Percentiles rank a stretch among this genome's conserved stretches.
Conservation (phyloP, 1,140 invertebrate genomes). For the Protaetia brevitarsis region DNA sequence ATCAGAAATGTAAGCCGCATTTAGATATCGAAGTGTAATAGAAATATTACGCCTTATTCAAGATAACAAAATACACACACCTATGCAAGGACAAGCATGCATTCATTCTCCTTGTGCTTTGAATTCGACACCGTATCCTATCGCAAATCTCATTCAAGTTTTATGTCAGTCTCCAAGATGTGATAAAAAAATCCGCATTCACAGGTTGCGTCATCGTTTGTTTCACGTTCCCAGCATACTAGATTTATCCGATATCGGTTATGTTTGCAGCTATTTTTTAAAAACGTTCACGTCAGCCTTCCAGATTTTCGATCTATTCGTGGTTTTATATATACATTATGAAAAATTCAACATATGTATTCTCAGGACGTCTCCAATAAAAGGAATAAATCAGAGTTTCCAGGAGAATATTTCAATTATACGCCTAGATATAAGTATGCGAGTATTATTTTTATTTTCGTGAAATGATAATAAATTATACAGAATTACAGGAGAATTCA, state of each 20-base stretch:
- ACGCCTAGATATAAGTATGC: too few species aligned
- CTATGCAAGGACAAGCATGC: too few species aligned
- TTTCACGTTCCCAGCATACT: slow-evolving; percentile 7
- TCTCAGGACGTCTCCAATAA: not conserved
- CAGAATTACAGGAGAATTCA: too few species aligned
- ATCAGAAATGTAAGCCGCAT: too few species aligned
- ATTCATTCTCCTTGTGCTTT: not conserved
- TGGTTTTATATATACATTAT: not conserved
- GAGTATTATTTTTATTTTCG: too few species aligned
- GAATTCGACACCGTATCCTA: not conserved
- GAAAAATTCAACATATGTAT: not conserved
- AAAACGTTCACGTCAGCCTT: slow-evolving; percentile 11
- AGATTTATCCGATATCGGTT: not conserved
- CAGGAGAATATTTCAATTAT: slow-evolving; percentile 12
- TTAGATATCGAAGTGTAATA: too few species aligned
- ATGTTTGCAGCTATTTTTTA: slow-evolving; percentile 10
- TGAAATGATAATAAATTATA: too few species aligned
- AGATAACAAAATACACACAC: too few species aligned
- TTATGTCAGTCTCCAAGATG: slow-evolving; percentile 12
- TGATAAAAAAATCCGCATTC: slow-evolving; percentile 13
- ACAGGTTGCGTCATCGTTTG: slow-evolving; percentile 1
- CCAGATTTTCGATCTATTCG: slow-evolving; percentile 11
- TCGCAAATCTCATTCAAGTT: slow-evolving; percentile 1
- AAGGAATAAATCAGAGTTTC: not conserved
- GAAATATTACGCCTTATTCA: too few species aligned